These are phyloP conservation scores for Geotrupes spiniger DNA, from an alignment of 2,888 invertebrate species.

Conservation along the genomic window DNA sequence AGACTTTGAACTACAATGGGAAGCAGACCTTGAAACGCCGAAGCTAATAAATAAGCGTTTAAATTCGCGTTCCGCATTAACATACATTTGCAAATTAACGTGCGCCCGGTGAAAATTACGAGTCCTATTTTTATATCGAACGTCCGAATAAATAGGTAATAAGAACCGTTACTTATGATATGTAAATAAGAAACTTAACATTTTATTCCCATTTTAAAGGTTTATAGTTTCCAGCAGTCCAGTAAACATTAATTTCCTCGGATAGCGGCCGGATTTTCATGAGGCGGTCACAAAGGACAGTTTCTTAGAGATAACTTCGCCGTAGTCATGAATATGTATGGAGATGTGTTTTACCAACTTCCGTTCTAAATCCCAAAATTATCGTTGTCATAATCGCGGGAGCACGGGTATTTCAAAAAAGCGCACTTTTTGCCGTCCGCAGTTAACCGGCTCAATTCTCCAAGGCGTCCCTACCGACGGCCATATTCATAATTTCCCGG, in stretches of 20 bases:
- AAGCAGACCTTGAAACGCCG: no score
- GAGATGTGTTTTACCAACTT: constrained; percentile 39
- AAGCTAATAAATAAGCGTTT: not conserved
- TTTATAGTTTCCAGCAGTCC: constrained; percentile 43
- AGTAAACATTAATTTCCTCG: constrained; percentile 41
- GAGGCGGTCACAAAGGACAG: constrained; percentile 38
- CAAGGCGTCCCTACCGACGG: constrained; percentile 15
- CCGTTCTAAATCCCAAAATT: constrained; percentile 38
- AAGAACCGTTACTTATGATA: constrained; percentile 18
- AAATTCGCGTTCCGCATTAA: not conserved
- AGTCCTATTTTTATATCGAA: constrained; percentile 2
- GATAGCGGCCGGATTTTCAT: constrained; percentile 36
- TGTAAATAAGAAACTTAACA: constrained; percentile 35
- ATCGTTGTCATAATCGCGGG: constrained; percentile 35
- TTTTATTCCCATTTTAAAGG: constrained; percentile 45
- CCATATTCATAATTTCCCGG: constrained; percentile 18
- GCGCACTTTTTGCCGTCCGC: constrained; percentile 19
- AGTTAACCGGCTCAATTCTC: constrained; percentile 6
- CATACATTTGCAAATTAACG: constrained; percentile 1
- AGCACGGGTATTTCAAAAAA: constrained; percentile 29
- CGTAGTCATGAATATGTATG: constrained; percentile 41
- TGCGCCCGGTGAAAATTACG: not conserved
- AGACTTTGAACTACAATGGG: no score
- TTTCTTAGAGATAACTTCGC: constrained; percentile 39
- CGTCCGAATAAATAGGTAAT: constrained; percentile 7